Evolutionary conservation across 2,888 invertebrate species (phyloP), one percentile per base, ranked within the genome.

Genomic region (Dolichopus griseipennis): DNA sequence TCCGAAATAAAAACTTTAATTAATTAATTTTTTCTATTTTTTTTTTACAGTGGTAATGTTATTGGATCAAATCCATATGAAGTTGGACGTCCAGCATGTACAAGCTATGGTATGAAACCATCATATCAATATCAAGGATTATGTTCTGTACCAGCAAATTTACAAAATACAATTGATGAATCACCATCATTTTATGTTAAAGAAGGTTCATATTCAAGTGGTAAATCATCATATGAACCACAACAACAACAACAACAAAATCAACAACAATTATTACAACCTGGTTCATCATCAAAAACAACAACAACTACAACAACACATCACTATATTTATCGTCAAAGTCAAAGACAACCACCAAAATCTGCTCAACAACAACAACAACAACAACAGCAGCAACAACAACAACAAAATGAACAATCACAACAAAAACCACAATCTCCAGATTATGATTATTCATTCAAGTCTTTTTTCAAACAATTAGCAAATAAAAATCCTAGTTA

Each of bases 111-210:
- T 71, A 86, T 91, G 78, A 83, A 84, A 61, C 86, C 88, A 69
- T 92, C 92, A 27, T 83, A 84, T 72, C 87, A 85, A 82, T 92
- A 91, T 79, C 85, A 86, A 69, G 92, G 92, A 71, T 85, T 92
- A 67, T 93, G 92, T 81, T 87, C 77, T 64, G 76, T 77, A 4
- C 64, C 66, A 62, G 76, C 76, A 88, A 90, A 88, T 85, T 81
- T 78, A 71, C 71, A 74, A 69, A 79, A 80, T 74, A 74, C 76
- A 67, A 77, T 79, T 75, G 77, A 79, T 66, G 67, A 52, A 76
- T 78, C 79, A 77, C 79, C 79, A 77, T 78, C 79, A 71, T 78
- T 76, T 73, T 52, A 52, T 52, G 52, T 18, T 52, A 76, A 76
- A 74, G 74, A 72, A 74, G 74, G 75, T 69, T 69, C 67, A 69